Percentiles rank a stretch among this genome's conserved stretches.
These are phyloP conservation scores for Chaetops frenatus DNA, from an alignment of 2,113 vertebrate genomes.

Conservation along the genomic window DNA sequence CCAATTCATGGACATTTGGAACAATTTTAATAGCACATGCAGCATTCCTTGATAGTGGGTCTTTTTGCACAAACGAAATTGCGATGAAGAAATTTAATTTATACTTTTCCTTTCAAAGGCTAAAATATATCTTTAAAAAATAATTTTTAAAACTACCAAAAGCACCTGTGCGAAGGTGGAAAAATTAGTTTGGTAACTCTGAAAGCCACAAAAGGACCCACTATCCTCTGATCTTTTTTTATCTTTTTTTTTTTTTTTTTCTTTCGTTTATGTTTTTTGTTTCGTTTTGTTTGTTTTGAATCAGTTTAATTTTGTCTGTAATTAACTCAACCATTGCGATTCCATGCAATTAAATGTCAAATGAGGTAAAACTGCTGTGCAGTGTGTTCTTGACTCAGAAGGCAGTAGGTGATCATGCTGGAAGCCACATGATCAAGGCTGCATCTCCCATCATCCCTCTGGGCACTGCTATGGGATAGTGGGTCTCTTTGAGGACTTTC, in stretches of 20 bases:
- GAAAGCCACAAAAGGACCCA: slow-evolving; percentile 99
- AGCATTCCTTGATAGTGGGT: slow-evolving; percentile 96
- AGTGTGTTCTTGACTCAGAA: slow-evolving; percentile 91
- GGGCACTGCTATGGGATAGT: slow-evolving; percentile 97
- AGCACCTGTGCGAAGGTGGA: slow-evolving; percentile 76
- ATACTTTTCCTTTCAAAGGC: slow-evolving; percentile 68
- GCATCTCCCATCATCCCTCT: slow-evolving; percentile 95
- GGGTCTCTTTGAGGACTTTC: slow-evolving; percentile 99
- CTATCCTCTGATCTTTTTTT: slow-evolving; percentile 83
- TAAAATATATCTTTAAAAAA: slow-evolving; percentile 71
- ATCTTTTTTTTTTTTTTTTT: background rate
- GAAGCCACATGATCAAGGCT: slow-evolving; percentile 92
- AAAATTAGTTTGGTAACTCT: slow-evolving; percentile 73
- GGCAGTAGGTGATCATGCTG: slow-evolving; percentile 90
- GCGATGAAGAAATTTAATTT: slow-evolving; percentile 64
- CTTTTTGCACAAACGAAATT: slow-evolving; percentile 90
- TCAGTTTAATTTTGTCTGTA: slow-evolving; percentile 69
- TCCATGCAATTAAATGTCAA: slow-evolving; percentile 84
- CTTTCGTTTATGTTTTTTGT: background rate
- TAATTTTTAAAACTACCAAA: slow-evolving; percentile 62
- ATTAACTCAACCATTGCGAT: slow-evolving; percentile 73
- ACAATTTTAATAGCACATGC: slow-evolving; percentile 80
- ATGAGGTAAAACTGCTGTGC: slow-evolving; percentile 88
- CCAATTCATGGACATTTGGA: slow-evolving; percentile 76
- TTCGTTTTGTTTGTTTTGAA: background rate